Base-by-base conservation (phyloP, 2,797 vertebrate genomes). In the Falco cherrug region DNA sequence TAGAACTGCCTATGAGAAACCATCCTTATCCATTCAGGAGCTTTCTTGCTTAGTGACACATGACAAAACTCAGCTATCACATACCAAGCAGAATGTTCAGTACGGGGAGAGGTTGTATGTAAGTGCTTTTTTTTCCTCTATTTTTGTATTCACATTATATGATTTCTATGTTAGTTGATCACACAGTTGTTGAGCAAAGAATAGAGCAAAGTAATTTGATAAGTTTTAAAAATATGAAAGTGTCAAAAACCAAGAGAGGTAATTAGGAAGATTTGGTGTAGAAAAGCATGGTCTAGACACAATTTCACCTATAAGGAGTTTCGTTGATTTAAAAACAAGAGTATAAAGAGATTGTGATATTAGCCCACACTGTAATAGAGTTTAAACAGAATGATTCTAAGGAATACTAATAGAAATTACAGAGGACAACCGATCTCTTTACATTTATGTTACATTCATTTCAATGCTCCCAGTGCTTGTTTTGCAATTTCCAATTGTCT, bases 401-500 rank as follows among this genome's bases (percentile, higher is more conserved):
- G 41, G 68, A 93, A 85, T 84, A 57, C 29, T 48, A 89, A 68
- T 7, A 74, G 54, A 57, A 82, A 81, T 61, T 53, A 41, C 6
- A 82, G 45, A 31, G 37, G 81, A 53, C 28, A 65, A 39, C 20
- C 24, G 48, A 65, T 80, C n/a, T 65, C 28, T 80, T 64, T 83
- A 45, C 48, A 54, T 68, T 93, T 90, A 43, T 17, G 9, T 45
- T 57, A 64, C 16, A 71, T n/a, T 85, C 16, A 35, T 89, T 93
- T 87, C 57, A 83, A 37, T 0, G 1, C 47, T 48, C 43, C 29
- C 63, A 60, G 51, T 45, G 89, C 67, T 63, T 76, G 11, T 57
- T 95, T 90, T 81, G 80, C 63, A 48, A 84, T 75, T 95, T 95
- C 83, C 61, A 78, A 7, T 48, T 84, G 29, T 69, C 53, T 57